Base-by-base conservation (phyloP, 2,888 invertebrate species). In the Trissolcus brochymenae region DNA sequence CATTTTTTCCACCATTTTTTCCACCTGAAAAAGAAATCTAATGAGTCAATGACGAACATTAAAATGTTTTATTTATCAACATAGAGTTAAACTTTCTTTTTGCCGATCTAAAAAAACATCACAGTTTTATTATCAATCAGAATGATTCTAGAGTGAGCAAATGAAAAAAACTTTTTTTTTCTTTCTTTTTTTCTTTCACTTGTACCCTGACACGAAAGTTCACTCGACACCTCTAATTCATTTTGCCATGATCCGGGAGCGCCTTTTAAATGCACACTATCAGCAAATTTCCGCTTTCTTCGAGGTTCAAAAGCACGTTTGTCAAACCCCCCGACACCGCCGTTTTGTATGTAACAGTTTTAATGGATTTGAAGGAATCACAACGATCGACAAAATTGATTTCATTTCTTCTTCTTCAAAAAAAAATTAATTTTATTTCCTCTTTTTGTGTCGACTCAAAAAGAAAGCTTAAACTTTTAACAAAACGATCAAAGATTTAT, bases 241-340 rank as follows among this genome's bases (percentile, higher is more conserved):
- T 67, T 66, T 60, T 40, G 49, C 46, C 17, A 35, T 57, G 61
- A 73, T 66, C 53, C 56, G 21, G 64, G 50, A 66, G 51, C 73
- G 66, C 60, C 56, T 65, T 73, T 73, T 66, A 73, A 73, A 73
- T 60, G 55, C 73, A 73, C 73, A 49, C 66, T 73, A 73, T 73
- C 73, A 73, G 65, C 73, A 66, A 66, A 73, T 73, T 73, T 73
- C 73, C 54, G 54, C 61, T 64, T 60, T 64, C 50, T 60, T 61
- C 51, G 61, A 57, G 59, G 57, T 54, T 66, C 60, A 64, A 72
- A 65, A 61, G 55, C 61, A 56, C 70, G 70, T 70, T 70, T 70
- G 70, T 70, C 61, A 70, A 61, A 70, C 54, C 49, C 25, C 56
- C 55, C 43, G 56, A 35, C 35, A 35, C 35, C 43, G 57, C 43